Base-by-base conservation (phyloP, 1,140 invertebrate genomes). In the Papilio xuthus region DNA sequence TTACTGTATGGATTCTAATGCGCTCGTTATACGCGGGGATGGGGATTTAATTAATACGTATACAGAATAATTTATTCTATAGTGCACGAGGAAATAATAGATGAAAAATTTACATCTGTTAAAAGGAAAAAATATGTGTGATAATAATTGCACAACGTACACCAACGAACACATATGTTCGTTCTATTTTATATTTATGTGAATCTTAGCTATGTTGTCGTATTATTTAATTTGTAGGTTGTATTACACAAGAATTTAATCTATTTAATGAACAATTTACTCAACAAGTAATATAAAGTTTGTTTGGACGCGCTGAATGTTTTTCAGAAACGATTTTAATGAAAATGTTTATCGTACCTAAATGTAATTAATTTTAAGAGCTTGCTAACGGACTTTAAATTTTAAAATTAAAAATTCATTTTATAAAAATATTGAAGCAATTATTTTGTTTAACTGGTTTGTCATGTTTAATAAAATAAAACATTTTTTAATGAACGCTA, bases 341-440 rank as follows among this genome's bases (percentile, higher is more conserved):
- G 60, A 67, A 67, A 67, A 67, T 63, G 60, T 63, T 63, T 28
- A 63, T 28, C 60, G 12, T 63, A 32, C 60, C 10, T 63, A 63
- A 26, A 63, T 63, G 60, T 63, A 63, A 63, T 63, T 63, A 63
- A 63, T 18, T 63, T 63, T 28, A 63, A 63, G 26, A 28, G 60
- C 23, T 32, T 9, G 60, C 60, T 28, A 15, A 63, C 60, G 26
- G 60, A 63, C 6, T 63, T 63, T 63, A 63, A 32, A 63, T 63
- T 67, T 67, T 67, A 67, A 28, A 32, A 67, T 67, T 13, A 67
- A 67, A 67, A 28, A 28, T 1, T 67, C 26, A 28, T 67, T 67
- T 67, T 8, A 28, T 67, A 67, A 32, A 67, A 4, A 32, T 32
- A 15, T 28, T 67, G 15, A 2, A 28, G 15, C 15, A 12, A 4